These are phyloP conservation scores for Bagarius yarrelli DNA, from an alignment of 2,113 vertebrate genomes.

Conservation along the genomic window DNA sequence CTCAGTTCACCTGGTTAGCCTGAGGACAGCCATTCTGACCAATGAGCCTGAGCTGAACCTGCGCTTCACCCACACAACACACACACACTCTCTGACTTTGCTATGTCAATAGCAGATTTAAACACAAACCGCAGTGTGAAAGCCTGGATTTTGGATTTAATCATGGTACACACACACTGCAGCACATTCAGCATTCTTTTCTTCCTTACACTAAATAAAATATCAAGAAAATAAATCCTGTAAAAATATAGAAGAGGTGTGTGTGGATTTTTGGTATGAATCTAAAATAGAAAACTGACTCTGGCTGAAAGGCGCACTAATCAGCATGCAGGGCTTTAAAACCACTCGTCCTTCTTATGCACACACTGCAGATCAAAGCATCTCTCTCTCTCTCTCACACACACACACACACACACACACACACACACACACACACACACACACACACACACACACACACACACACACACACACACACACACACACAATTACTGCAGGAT, in stretches of 20 bases:
- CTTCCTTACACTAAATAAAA: conserved; percentile 7
- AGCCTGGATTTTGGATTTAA: conserved; percentile 54
- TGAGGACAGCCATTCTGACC: not conserved
- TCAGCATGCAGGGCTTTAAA: conserved; percentile 34
- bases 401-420: conserved; percentile 1
- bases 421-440: conserved; percentile 1
- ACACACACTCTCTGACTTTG: conserved; percentile 31
- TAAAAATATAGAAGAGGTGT: conserved; percentile 45
- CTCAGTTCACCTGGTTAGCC: not conserved
- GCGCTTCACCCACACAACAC: conserved; percentile 47
- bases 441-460: conserved; percentile 23
- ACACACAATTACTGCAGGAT: not conserved
- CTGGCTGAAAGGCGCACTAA: conserved; percentile 26
- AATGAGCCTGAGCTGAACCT: conserved; percentile 65
- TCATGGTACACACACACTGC: conserved; percentile 52
- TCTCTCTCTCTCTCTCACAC: not conserved
- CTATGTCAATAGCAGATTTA: conserved; percentile 38
- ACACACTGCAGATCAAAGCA: conserved; percentile 26
- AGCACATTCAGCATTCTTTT: conserved; percentile 28
- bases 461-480: not conserved
- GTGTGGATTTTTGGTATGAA: conserved; percentile 34
- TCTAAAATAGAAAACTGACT: conserved; percentile 44
- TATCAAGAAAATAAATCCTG: conserved; percentile 12
- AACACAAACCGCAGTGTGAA: conserved; percentile 43
- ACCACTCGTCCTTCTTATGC: conserved; percentile 17